Conservation (phyloP, 2,113 vertebrate species). For the Corythornis cristatus region DNA sequence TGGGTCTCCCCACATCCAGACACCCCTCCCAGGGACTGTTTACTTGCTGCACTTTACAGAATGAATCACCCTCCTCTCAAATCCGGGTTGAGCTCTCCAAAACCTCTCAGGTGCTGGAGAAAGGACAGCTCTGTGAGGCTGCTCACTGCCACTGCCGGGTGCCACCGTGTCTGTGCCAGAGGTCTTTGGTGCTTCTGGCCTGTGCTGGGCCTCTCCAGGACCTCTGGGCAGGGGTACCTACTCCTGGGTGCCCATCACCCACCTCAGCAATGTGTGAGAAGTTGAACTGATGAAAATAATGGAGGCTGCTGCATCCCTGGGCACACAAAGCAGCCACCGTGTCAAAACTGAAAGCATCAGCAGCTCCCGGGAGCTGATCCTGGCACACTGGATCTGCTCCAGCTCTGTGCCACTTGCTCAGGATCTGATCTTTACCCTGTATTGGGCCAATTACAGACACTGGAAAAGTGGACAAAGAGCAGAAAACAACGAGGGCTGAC, state of each 20-base stretch:
- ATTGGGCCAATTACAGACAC: background rate
- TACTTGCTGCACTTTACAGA: background rate
- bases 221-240: background rate
- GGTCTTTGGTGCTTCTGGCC: background rate
- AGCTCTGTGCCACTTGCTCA: background rate
- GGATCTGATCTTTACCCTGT: background rate
- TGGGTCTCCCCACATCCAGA: background rate
- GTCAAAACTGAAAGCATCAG: background rate
- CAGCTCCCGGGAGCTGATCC: background rate
- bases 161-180: background rate
- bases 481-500: background rate
- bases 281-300: background rate
- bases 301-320: background rate
- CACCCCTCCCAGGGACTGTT: background rate
- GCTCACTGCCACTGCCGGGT: background rate
- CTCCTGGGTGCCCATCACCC: background rate
- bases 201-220: background rate
- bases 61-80: background rate
- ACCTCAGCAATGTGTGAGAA: background rate
- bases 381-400: accelerated
- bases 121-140: background rate
- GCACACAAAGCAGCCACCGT: accelerated
- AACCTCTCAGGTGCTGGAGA: background rate
- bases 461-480: background rate
- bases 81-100: background rate